Conservation (phyloP, 2,113 vertebrate genomes). For the Typhlomys cinereus region DNA sequence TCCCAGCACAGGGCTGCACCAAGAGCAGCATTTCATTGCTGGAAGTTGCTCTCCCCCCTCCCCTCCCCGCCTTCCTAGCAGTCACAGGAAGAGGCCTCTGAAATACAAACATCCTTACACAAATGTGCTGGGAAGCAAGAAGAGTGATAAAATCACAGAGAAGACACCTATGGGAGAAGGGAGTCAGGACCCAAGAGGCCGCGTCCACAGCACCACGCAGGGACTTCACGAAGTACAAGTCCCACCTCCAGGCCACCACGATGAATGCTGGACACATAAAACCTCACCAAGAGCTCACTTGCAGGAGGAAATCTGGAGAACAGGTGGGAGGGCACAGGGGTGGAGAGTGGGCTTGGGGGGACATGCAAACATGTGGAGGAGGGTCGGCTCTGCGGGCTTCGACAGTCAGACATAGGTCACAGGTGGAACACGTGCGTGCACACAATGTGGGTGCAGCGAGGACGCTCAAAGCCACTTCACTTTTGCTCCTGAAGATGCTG, state of each 20-base stretch:
- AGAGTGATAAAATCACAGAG: not conserved
- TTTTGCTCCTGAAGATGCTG: conserved; percentile 46
- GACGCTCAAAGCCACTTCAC: conserved; percentile 6
- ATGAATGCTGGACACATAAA: not conserved
- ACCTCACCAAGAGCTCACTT: not conserved
- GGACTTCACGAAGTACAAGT: not conserved
- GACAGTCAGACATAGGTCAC: not conserved
- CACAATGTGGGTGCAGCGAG: not conserved
- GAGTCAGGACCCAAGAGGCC: not conserved
- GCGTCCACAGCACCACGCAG: not conserved
- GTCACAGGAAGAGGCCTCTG: not conserved
- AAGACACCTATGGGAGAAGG: not conserved
- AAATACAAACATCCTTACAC: not conserved
- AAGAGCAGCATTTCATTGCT: not conserved
- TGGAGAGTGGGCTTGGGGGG: not conserved
- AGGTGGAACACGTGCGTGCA: not conserved
- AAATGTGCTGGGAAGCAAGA: not conserved
- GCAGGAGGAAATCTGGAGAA: not conserved
- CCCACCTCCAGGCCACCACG: not conserved
- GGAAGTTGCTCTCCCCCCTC: not conserved
- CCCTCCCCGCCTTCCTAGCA: not conserved
- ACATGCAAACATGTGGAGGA: not conserved
- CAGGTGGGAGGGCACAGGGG: not conserved
- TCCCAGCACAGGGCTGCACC: accelerated
- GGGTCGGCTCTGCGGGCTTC: not conserved